Evolutionary conservation across 2,797 vertebrate species (phyloP), one percentile per base, ranked within the genome.

Genomic region (Pangasius krempfi): DNA sequence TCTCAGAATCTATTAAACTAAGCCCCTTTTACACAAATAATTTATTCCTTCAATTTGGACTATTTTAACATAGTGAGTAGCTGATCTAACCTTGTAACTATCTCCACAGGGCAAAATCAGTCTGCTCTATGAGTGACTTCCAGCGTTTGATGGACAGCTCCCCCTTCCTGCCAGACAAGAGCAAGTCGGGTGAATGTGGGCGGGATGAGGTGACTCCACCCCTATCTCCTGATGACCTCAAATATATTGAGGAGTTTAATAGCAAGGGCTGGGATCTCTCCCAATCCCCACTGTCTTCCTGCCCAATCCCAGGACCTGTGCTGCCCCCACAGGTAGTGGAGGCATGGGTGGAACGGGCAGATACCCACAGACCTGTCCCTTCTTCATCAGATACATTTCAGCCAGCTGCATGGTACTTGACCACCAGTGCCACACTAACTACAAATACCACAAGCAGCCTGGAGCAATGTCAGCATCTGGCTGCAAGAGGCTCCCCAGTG

Each of bases 101-200:
- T 30, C 27, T 84, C 44, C 58, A 47, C 93, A 99, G 99, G 95
- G 98, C 98, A 0, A 97, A 99, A 94, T 99, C 99, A 0, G 97
- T 99, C 88, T 99, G 98, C 92, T 99, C 98, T 93, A 99, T 99
- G 99, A 99, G 98, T 0, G 99, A 99, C 94, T 99, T 99, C 95
- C 98, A 99, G 92, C 97, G 97, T 75, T 92, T 99, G 91, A 99
- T 99, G 98, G 98, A 99, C 91, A 97, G 98, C 92, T 99, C 99
- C 86, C 99, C 99, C 0, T 99, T 99, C 94, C 97, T 99, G 89
- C 98, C 99, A 0, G 98, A 99, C 93, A 99, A 98, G 93, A 95
- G 93, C 89, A 95, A 95, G 78, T 95, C 95, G 3, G 94, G 93
- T 1, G 95, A 96, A 86, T 93, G 90, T 25, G 96, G 91, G 90